Evolutionary conservation across 2,113 vertebrate species (phyloP).

Genomic region (Pampusana beccarii): DNA sequence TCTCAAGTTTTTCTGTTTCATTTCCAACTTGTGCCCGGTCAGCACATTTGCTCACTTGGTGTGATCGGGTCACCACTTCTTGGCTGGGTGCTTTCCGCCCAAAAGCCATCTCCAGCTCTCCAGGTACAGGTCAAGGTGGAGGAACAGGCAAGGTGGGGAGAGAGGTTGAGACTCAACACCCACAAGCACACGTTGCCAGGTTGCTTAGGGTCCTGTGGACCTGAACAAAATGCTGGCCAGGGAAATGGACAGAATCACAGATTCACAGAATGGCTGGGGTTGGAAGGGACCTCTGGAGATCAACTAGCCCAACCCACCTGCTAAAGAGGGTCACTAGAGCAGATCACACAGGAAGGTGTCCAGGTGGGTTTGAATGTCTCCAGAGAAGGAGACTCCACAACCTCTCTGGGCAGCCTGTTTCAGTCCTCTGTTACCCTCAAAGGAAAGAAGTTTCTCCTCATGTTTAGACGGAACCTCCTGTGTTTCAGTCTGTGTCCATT

Average conservation of each 20-base stretch:
- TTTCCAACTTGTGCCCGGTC: neutral
- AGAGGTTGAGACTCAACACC: neutral
- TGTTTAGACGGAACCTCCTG: too few species aligned
- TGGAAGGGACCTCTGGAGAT: too few species aligned
- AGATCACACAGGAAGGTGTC: too few species aligned
- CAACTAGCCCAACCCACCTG: too few species aligned
- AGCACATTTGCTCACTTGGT: neutral
- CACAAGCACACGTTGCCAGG: accelerated
- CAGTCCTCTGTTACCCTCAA: too few species aligned
- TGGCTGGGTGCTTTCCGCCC: neutral
- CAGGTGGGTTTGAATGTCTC: too few species aligned
- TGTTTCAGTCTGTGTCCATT: too few species aligned
- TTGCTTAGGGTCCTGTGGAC: neutral
- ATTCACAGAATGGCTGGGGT: too few species aligned
- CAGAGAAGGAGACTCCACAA: too few species aligned
- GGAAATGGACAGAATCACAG: neutral
- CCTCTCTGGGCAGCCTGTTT: too few species aligned
- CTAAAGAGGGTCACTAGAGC: too few species aligned
- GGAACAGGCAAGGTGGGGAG: neutral
- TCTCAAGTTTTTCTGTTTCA: constrained; percentile 23
- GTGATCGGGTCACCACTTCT: neutral
- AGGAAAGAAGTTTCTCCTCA: too few species aligned
- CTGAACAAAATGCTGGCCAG: neutral
- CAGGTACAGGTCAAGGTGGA: neutral
- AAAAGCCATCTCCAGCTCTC: neutral